phyloP scores from a whole-genome alignment of 1,140 invertebrate species.

The Drosophila erecta region DNA sequence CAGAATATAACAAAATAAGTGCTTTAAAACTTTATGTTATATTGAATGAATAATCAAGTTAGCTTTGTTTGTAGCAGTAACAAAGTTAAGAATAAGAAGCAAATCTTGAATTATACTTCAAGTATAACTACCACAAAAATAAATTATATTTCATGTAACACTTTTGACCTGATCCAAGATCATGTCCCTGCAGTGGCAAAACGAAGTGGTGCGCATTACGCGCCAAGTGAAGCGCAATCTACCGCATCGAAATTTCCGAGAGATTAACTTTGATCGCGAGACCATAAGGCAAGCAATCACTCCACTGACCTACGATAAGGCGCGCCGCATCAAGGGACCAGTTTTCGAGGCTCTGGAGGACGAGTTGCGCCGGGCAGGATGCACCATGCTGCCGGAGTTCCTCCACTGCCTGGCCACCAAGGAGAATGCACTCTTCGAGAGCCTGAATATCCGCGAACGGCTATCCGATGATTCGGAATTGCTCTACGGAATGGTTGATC shows the following conservation, averaged over 20 bases:
- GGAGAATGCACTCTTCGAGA: conserved; percentile 57
- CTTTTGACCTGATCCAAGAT: too few species aligned
- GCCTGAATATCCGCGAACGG: conserved; percentile 55
- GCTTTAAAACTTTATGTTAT: not conserved
- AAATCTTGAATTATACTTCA: not conserved
- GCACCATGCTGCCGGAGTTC: conserved; percentile 59
- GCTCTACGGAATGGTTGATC: conserved; percentile 54
- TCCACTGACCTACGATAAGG: conserved; percentile 39
- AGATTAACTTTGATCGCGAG: conserved; percentile 61
- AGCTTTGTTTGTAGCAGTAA: too few species aligned
- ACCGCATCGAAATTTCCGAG: conserved; percentile 61
- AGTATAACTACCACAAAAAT: not conserved
- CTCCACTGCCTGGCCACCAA: conserved; percentile 61
- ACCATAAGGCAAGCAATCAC: conserved; percentile 43
- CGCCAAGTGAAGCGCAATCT: conserved; percentile 53
- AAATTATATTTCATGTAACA: not conserved
- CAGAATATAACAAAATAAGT: not conserved
- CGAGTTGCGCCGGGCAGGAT: conserved; percentile 56
- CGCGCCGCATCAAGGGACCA: conserved; percentile 46
- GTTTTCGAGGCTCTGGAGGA: conserved; percentile 59
- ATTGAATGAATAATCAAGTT: too few species aligned
- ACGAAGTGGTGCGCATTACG: conserved; percentile 48
- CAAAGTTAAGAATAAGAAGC: too few species aligned
- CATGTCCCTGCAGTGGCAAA: conserved; percentile 37
- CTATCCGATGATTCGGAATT: conserved; percentile 51